Base-by-base conservation (phyloP, 2,113 vertebrate species). In the Nyctibius bracteatus region DNA sequence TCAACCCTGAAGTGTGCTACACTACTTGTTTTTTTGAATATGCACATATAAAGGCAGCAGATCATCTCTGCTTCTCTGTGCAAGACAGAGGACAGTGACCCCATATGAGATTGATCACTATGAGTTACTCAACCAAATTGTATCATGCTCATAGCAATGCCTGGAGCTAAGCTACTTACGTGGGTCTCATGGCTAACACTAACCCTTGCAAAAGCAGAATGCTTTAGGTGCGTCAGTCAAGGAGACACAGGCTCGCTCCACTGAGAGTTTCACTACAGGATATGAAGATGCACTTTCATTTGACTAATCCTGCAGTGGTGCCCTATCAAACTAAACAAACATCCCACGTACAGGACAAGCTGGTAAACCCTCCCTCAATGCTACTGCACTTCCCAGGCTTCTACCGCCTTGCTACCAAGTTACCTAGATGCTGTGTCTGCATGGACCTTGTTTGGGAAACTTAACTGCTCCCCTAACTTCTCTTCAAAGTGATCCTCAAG, bases 151-250 rank as follows among this genome's bases (percentile, higher is more conserved):
- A 10, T 5, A 14, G 52, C 49, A 84, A 67, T 14, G 37, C 25
- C 63, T 52, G 74, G 49, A 95, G 43, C 67, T 51, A 58, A 43
- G 46, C 43, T 46, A 21, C 30, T 31, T 33, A 8, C 0, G 0
- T 10, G 33, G n/a, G 17, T 58, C 74, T 51, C 35, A 41, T 0
- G 6, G 72, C 52, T 67, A 78, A 74, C 0, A 0, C 20, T 31
- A 81, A 65, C 57, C 30, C 75, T 55, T 12, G 13, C 14, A n/a
- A 70, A 77, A 73, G 14, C 22, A 58, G 10, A 58, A 77, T 63
- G 16, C 35, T 72, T 68, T 33, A 12, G 28, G 22, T 11, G 21
- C 18, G 6, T 39, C 78, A 55, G 2, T 33, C 65, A 71, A 49
- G 58, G 47, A 93, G 19, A 70, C 4, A 66, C 0, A 67, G 25